Percentiles rank a stretch among this genome's conserved stretches.
Evolutionary conservation across 1,140 invertebrate species (phyloP).

Genomic region (Nomia melanderi): DNA sequence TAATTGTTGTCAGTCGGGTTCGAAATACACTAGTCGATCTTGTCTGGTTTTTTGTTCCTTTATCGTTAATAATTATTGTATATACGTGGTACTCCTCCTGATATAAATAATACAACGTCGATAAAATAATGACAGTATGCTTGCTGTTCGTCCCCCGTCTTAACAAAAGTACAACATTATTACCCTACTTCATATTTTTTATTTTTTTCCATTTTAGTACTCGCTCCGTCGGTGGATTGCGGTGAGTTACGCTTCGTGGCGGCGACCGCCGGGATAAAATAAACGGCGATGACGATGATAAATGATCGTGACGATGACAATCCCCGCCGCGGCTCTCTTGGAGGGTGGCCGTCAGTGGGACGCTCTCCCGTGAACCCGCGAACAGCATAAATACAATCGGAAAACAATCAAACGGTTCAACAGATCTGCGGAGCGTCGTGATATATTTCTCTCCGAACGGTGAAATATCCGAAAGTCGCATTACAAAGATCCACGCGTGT

Average conservation of each 20-base stretch:
- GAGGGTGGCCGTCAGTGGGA: background rate
- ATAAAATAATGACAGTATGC: constrained; percentile 67
- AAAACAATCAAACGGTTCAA: too few species aligned
- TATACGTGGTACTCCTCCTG: constrained; percentile 66
- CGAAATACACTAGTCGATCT: constrained; percentile 71
- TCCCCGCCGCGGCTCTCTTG: constrained; percentile 15
- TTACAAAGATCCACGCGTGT: too few species aligned
- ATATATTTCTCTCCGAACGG: too few species aligned
- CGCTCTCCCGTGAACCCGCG: background rate
- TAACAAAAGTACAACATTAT: constrained; percentile 52
- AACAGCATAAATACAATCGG: background rate
- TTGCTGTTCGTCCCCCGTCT: constrained; percentile 41
- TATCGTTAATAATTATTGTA: constrained; percentile 69
- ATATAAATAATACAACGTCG: constrained; percentile 71
- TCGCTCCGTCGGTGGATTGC: constrained; percentile 45
- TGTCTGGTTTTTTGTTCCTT: constrained; percentile 22
- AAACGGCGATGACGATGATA: constrained; percentile 42
- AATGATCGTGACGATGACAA: constrained; percentile 43
- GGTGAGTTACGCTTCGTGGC: constrained; percentile 38
- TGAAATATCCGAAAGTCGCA: too few species aligned
- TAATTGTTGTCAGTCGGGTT: constrained; percentile 74
- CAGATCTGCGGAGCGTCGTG: too few species aligned
- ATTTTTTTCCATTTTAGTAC: too few species aligned
- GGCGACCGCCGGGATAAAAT: constrained; percentile 35
- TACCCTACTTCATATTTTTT: constrained; percentile 45